phyloP scores from a whole-genome alignment of 2,797 vertebrate species.

The Manis pentadactyla region DNA sequence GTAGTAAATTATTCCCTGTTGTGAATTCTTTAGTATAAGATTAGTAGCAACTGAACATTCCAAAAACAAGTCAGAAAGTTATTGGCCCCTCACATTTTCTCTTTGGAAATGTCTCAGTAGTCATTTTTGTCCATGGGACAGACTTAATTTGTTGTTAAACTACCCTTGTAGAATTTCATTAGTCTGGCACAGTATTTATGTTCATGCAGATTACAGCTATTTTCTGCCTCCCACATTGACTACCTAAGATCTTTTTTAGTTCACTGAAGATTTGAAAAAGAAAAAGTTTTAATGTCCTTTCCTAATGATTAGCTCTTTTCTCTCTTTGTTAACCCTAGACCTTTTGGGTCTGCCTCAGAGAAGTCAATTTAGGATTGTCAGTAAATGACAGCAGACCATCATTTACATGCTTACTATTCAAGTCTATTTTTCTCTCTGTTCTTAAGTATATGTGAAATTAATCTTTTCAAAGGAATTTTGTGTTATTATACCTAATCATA shows the following conservation, averaged over 20 bases:
- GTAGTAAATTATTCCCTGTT: conserved; percentile 30
- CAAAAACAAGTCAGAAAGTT: conserved; percentile 57
- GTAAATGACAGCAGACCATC: background rate
- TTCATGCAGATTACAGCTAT: conserved; percentile 17
- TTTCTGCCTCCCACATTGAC: conserved; percentile 15
- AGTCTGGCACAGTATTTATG: background rate
- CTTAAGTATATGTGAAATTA: background rate
- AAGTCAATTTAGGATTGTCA: conserved; percentile 8
- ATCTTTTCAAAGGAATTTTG: conserved; percentile 10
- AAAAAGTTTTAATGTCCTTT: background rate
- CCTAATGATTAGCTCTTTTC: background rate
- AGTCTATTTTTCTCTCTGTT: conserved; percentile 3
- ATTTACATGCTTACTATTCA: background rate
- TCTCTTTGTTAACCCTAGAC: conserved; percentile 11
- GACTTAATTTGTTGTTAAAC: conserved; percentile 29
- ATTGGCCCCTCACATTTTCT: conserved; percentile 42
- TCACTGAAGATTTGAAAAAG: background rate
- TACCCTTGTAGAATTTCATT: conserved; percentile 36
- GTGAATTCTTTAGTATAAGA: conserved; percentile 46
- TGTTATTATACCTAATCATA: background rate
- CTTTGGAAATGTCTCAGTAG: conserved; percentile 47
- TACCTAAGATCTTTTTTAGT: conserved; percentile 3
- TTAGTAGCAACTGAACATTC: conserved; percentile 58
- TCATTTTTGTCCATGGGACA: conserved; percentile 18
- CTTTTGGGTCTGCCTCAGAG: background rate